These are phyloP conservation scores for Trypoxylus dichotomus DNA, from an alignment of 1,140 invertebrate species.

Conservation along the genomic window DNA sequence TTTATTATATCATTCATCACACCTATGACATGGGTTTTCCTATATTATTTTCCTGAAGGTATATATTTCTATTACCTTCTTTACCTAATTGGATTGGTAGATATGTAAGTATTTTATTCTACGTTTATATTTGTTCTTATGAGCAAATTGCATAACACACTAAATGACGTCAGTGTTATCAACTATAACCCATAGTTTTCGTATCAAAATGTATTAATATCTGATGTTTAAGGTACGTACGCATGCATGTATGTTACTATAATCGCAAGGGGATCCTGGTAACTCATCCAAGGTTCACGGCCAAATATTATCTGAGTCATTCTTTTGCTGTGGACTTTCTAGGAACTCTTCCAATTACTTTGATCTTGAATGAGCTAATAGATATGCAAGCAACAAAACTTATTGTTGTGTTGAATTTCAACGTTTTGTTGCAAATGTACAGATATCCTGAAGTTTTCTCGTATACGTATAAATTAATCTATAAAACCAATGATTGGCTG, in stretches of 20 bases:
- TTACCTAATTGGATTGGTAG: slow-evolving; percentile 43
- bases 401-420: neutral
- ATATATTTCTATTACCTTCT: neutral
- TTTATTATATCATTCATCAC: slow-evolving; percentile 51
- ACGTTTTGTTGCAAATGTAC: slow-evolving; percentile 28
- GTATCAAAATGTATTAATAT: too few species aligned
- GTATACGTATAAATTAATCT: neutral
- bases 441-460: slow-evolving; percentile 1
- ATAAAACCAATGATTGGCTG: neutral
- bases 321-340: slow-evolving; percentile 22
- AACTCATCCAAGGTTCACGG: slow-evolving; percentile 51
- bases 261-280: slow-evolving; percentile 53
- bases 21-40: slow-evolving; percentile 9
- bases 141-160: too few species aligned
- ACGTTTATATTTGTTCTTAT: too few species aligned
- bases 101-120: slow-evolving; percentile 13
- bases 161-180: too few species aligned
- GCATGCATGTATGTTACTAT: slow-evolving; percentile 54
- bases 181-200: too few species aligned
- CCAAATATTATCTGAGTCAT: slow-evolving; percentile 26
- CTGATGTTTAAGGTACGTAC: slow-evolving; percentile 47
- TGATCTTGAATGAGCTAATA: neutral
- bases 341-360: neutral
- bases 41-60: slow-evolving; percentile 10
- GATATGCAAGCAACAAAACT: neutral